Evolutionary conservation across 2,888 invertebrate species (phyloP).

Genomic region (Orthosia gothica): DNA sequence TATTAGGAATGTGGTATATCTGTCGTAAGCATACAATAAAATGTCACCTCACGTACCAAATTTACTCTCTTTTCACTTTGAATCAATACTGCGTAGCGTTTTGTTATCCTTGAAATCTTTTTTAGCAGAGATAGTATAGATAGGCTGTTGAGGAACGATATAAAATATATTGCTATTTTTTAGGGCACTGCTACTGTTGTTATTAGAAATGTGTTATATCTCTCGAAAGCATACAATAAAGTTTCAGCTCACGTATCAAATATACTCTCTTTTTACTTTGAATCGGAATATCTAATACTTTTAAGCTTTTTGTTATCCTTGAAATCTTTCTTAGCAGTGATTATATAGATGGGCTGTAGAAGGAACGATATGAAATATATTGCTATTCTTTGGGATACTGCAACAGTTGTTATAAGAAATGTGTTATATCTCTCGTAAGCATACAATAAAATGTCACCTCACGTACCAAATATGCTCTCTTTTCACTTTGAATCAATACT

Average conservation of each 20-base stretch:
- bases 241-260: background rate
- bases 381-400: no score
- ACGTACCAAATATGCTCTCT: no score
- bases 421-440: no score
- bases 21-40: background rate
- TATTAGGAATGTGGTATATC: background rate
- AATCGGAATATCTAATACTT: background rate
- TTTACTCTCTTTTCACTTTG: slow-evolving; percentile 4
- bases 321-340: no score
- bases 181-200: background rate
- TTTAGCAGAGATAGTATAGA: background rate
- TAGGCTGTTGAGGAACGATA: no score
- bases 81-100: background rate
- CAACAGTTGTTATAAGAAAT: no score
- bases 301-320: background rate
- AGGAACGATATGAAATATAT: no score
- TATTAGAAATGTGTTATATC: background rate
- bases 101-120: background rate
- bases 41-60: background rate
- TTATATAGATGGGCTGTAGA: no score
- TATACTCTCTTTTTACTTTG: slow-evolving; percentile 5
- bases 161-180: background rate
- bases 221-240: background rate
- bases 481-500: no score
- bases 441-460: no score